Percentiles rank a stretch among this genome's conserved stretches.
phyloP scores from a whole-genome alignment of 2,797 vertebrate species.

The Coregonus suidteri region DNA sequence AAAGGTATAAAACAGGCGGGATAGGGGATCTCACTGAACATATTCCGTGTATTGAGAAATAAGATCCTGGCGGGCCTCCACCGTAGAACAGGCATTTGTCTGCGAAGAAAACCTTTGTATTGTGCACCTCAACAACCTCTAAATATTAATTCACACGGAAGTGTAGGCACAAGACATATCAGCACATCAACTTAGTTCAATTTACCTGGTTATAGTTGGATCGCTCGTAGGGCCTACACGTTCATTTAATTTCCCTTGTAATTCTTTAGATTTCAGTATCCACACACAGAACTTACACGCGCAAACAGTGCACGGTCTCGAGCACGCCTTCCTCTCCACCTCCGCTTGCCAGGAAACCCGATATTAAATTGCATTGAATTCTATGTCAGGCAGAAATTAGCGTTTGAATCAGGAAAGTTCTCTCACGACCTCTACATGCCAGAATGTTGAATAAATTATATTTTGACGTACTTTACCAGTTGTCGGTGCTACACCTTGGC shows the following conservation, averaged over 20 bases:
- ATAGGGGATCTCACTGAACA: conserved; percentile 15
- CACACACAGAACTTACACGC: conserved; percentile 43
- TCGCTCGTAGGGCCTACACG: background rate
- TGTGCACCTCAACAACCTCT: conserved; percentile 37
- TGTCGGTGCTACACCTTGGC: too few relatives aligned
- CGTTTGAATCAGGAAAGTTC: too few relatives aligned
- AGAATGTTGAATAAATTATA: too few relatives aligned
- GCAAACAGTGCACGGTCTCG: conserved; percentile 30
- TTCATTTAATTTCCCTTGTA: conserved; percentile 12
- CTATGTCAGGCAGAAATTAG: too few relatives aligned
- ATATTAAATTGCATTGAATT: background rate
- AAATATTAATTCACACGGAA: conserved; percentile 21
- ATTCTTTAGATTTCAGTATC: conserved; percentile 36
- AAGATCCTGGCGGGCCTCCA: conserved; percentile 74
- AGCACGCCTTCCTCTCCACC: background rate
- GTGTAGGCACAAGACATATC: background rate
- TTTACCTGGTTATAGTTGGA: background rate
- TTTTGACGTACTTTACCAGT: too few relatives aligned
- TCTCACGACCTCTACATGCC: too few relatives aligned
- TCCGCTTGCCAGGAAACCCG: background rate
- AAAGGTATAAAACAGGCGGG: background rate
- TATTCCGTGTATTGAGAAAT: conserved; percentile 56
- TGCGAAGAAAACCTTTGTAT: conserved; percentile 75
- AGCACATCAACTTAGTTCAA: conserved; percentile 1
- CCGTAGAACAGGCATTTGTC: conserved; percentile 74